Evolutionary conservation across 2,113 vertebrate species (phyloP).

Genomic region (Mormyrus iriodes): DNA sequence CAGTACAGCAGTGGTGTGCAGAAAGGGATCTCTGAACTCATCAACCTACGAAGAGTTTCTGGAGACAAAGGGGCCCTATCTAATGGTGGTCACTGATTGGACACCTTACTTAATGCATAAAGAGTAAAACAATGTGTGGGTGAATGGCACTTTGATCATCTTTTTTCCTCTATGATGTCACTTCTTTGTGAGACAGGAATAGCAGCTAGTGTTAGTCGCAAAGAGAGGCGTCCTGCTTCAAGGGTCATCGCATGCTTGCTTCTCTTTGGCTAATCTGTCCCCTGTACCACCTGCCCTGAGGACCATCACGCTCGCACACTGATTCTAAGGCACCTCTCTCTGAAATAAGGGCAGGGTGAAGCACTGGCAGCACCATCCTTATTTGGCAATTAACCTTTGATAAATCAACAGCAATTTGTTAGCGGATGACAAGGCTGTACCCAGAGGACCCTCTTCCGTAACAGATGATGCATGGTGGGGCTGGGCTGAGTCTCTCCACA

Average conservation of each 20-base stretch:
- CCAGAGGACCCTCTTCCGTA: constrained; percentile 53
- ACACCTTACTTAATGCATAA: not conserved
- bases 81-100: not conserved
- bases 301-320: not conserved
- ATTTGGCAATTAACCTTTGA: constrained; percentile 68
- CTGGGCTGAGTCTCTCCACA: constrained; percentile 34
- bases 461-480: constrained; percentile 52
- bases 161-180: not conserved
- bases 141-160: not conserved
- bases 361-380: constrained; percentile 55
- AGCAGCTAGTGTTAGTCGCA: not conserved
- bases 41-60: not conserved
- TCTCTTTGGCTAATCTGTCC: not conserved
- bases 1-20: not conserved
- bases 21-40: not conserved
- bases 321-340: not conserved
- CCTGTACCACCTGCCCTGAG: not conserved
- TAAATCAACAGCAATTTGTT: constrained; percentile 67
- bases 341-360: constrained; percentile 56
- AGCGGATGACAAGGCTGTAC: constrained; percentile 56
- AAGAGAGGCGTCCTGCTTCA: not conserved
- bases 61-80: not conserved
- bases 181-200: not conserved
- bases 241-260: not conserved
- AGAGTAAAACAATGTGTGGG: not conserved